Base-by-base conservation (phyloP, 1,140 invertebrate species). In the Platyscapa corneri region DNA sequence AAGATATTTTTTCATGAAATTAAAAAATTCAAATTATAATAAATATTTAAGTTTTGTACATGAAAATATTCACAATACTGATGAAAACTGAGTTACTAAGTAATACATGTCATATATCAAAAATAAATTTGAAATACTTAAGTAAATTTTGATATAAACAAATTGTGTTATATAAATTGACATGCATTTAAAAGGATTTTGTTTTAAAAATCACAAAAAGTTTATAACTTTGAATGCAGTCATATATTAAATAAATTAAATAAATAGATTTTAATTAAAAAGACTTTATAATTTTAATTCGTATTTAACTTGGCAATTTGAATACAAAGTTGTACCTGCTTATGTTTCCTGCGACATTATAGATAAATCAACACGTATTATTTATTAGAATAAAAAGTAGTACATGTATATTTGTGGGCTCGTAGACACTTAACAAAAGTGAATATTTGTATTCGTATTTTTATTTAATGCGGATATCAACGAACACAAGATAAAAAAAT, bases 391-490 rank as follows among this genome's bases (percentile, higher is more conserved):
- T 10, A 65, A 65, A 78, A n/a, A 60, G 20, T 27, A 20, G 42
- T 30, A 34, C 53, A 79, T 42, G 30, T 49, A 77, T 77, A 84
- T 84, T 70, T 79, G 79, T 84, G 76, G n/a, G 49, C 65, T 85
- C 77, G 83, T 64, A 79, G 83, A 18, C 46, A 64, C 64, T 82
- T 81, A 76, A 75, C 72, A 16, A 30, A 76, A 32, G 20, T 32
- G 37, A 80, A 79, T 80, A 46, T 42, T 74, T 75, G 27, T 74
- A 84, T 70, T 74, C 56, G 74, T 80, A 77, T 65, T 64, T 85
- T 80, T 14, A 39, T 79, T 80, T 64, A 72, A 53, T 46, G 49
- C 80, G 23, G 30, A 60, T 74, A 70, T 30, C 65, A 34, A 80
- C 23, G 20, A 72, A 74, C 70, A 84, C 60, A 18, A 60, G 46